Conservation (phyloP, 2,888 invertebrate species). For the Lasioglossum villosulum region DNA sequence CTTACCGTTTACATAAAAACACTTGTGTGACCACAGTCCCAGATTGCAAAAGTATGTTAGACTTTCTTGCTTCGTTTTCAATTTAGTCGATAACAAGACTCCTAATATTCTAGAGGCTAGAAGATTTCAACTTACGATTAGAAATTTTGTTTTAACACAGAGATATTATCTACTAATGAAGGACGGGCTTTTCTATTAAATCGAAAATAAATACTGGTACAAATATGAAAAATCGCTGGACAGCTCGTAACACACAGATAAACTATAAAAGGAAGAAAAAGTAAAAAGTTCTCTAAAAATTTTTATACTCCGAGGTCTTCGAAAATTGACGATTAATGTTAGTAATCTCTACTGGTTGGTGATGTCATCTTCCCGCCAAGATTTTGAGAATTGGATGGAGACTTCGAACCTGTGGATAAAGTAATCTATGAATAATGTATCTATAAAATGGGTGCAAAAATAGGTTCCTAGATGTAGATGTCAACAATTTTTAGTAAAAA, state of each 20-base stretch:
- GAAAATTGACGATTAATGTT: slow-evolving; percentile 68
- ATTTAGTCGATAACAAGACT: slow-evolving; percentile 55
- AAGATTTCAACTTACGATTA: slow-evolving; percentile 59
- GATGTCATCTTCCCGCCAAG: slow-evolving; percentile 80
- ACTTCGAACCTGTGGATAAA: slow-evolving; percentile 78
- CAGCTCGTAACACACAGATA: slow-evolving; percentile 75
- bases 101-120: slow-evolving; percentile 51
- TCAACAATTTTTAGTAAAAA: too few relatives aligned
- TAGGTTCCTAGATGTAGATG: too few relatives aligned
- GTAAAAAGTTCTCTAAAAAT: slow-evolving; percentile 69
- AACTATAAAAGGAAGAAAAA: slow-evolving; percentile 75
- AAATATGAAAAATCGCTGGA: slow-evolving; percentile 78
- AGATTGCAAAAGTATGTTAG: neutral
- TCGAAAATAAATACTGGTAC: slow-evolving; percentile 71
- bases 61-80: neutral
- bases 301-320: slow-evolving; percentile 54
- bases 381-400: slow-evolving; percentile 81
- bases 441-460: neutral
- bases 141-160: slow-evolving; percentile 51
- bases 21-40: neutral
- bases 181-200: slow-evolving; percentile 78
- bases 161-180: slow-evolving; percentile 64
- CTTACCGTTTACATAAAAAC: neutral
- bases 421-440: neutral
- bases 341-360: slow-evolving; percentile 81